Evolutionary conservation across 2,113 vertebrate genomes (phyloP), one percentile per base, ranked within the genome.

Genomic region (Erinaceus europaeus): DNA sequence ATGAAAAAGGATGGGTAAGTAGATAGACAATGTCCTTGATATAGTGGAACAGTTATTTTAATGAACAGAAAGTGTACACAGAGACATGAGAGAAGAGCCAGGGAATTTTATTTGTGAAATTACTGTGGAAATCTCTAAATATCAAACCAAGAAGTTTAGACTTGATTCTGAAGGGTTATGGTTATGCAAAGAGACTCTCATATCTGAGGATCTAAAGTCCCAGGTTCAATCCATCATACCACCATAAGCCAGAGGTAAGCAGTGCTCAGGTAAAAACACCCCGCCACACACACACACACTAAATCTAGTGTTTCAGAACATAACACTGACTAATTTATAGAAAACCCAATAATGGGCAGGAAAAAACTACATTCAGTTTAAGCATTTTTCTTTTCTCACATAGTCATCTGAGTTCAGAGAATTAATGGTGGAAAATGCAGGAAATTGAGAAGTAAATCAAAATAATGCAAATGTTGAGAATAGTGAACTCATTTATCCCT

Each of bases 261-360:
- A n/a, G n/a, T n/a, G n/a, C n/a, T n/a, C n/a, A n/a, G n/a, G n/a
- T n/a, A n/a, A n/a, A n/a, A n/a, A n/a, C n/a, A n/a, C n/a, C n/a
- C n/a, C n/a, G n/a, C n/a, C n/a, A n/a, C n/a, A n/a, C n/a, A n/a
- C n/a, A n/a, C n/a, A n/a, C n/a, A n/a, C n/a, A n/a, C n/a, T n/a
- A n/a, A n/a, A 94, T 90, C 89, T 91, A 94, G 84, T 90, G 92
- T 44, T 40, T 86, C 53, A 61, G 44, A 83, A 27, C 12, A 55
- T 67, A 88, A 72, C 71, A 73, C 18, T 48, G 55, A 6, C 29
- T 20, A 29, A 48, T 78, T 88, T 57, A 14, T 46, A 50, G 73
- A 62, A 90, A 89, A 59, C 10, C 17, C 64, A 88, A 86, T 20
- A 42, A 6, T 59, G 29, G 17, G 53, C 44, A 72, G 59, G 4